A percentile compares a stretch with the other conserved stretches of the same genome.
Conservation (phyloP, 2,113 vertebrate genomes). For the Tinamus guttatus region DNA sequence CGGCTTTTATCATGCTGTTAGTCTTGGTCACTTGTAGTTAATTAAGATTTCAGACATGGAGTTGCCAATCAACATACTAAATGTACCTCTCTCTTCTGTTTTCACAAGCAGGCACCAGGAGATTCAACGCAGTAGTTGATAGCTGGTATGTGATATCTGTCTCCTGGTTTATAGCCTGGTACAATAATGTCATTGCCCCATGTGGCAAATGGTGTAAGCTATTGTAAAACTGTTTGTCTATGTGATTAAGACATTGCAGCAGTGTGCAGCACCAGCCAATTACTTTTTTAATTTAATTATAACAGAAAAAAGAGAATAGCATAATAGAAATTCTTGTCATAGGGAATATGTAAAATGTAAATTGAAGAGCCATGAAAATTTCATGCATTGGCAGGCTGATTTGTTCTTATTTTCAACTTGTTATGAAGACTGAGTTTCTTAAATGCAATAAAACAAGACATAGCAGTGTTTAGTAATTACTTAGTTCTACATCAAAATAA, state of each 20-base stretch:
- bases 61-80: slow-evolving; percentile 67
- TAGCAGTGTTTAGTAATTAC: slow-evolving; percentile 83
- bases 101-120: slow-evolving; percentile 70
- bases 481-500: slow-evolving; percentile 85
- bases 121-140: slow-evolving; percentile 68
- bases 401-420: slow-evolving; percentile 85
- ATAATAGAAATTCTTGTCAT: slow-evolving; percentile 87
- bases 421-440: slow-evolving; percentile 81
- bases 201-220: slow-evolving; percentile 86
- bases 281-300: slow-evolving; percentile 90
- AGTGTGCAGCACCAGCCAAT: slow-evolving; percentile 85
- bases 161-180: slow-evolving; percentile 81
- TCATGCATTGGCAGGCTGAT: slow-evolving; percentile 85
- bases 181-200: slow-evolving; percentile 84
- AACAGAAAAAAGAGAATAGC: slow-evolving; percentile 83
- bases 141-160: slow-evolving; percentile 78
- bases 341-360: slow-evolving; percentile 86
- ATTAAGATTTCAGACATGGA: slow-evolving; percentile 68
- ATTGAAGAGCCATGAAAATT: slow-evolving; percentile 87
- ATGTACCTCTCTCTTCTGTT: slow-evolving; percentile 57
- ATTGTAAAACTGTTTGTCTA: slow-evolving; percentile 88
- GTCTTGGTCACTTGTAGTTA: slow-evolving; percentile 67
- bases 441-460: slow-evolving; percentile 83
- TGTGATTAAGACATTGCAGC: slow-evolving; percentile 88
- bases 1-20: slow-evolving; percentile 39